Percentiles rank a stretch among this genome's conserved stretches.
These are phyloP conservation scores for Anaspis maculata DNA, from an alignment of 2,888 invertebrate genomes.

Conservation along the genomic window DNA sequence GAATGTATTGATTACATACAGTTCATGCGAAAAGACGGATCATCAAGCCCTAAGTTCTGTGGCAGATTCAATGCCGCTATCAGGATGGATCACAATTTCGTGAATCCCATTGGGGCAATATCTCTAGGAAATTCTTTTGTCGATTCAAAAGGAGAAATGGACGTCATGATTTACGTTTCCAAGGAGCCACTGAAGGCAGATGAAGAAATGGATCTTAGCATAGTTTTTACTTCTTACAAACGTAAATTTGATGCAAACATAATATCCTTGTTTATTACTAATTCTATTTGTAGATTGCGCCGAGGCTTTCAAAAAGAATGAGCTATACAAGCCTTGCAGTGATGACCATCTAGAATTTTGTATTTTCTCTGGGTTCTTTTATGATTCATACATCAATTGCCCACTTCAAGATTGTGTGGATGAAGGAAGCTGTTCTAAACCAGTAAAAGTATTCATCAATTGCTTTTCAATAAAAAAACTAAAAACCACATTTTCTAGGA, in stretches of 20 bases:
- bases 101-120: slow-evolving; percentile 13
- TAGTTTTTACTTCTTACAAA: slow-evolving; percentile 44
- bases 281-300: slow-evolving; percentile 9
- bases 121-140: slow-evolving; percentile 25
- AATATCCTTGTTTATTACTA: background rate
- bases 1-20: slow-evolving; percentile 46
- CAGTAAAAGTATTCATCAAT: too few species aligned
- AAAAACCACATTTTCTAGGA: too few species aligned
- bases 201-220: slow-evolving; percentile 35
- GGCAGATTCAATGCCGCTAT: slow-evolving; percentile 32
- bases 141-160: slow-evolving; percentile 33
- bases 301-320: slow-evolving; percentile 26
- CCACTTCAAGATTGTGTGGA: slow-evolving; percentile 41
- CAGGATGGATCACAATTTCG: slow-evolving; percentile 23
- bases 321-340: slow-evolving; percentile 22
- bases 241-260: slow-evolving; percentile 26
- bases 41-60: slow-evolving; percentile 31
- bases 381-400: slow-evolving; percentile 44
- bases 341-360: slow-evolving; percentile 30
- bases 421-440: slow-evolving; percentile 37
- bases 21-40: slow-evolving; percentile 33
- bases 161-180: slow-evolving; percentile 41
- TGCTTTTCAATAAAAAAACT: too few species aligned
- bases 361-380: slow-evolving; percentile 40
- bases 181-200: slow-evolving; percentile 27